These are phyloP conservation scores for Sterna hirundo DNA, from an alignment of 2,113 vertebrate species.

Conservation along the genomic window DNA sequence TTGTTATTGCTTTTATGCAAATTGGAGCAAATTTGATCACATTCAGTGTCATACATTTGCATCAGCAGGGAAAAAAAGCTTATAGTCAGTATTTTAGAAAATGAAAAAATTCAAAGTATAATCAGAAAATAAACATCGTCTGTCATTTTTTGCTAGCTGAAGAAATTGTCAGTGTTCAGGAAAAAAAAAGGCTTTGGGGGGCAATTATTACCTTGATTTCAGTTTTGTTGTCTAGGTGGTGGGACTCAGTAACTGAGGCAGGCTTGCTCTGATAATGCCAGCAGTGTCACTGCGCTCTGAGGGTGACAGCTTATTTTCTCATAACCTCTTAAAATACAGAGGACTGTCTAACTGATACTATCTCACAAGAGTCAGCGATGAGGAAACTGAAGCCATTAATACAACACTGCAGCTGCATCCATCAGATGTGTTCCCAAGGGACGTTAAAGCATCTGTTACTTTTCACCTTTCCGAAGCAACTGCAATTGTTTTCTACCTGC, in stretches of 20 bases:
- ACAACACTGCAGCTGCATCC: background rate
- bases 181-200: background rate
- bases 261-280: background rate
- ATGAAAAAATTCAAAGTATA: background rate
- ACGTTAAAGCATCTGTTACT: background rate
- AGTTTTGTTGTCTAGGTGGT: background rate
- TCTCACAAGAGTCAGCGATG: background rate
- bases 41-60: background rate
- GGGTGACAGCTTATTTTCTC: conserved; percentile 10
- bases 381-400: background rate
- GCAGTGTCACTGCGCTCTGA: background rate
- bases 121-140: background rate
- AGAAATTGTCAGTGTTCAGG: background rate
- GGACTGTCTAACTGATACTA: background rate
- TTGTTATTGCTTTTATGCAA: background rate
- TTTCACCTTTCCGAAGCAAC: conserved; percentile 19
- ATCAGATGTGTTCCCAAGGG: background rate
- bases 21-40: background rate
- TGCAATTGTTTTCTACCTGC: background rate
- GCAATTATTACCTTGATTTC: background rate
- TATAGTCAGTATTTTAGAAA: background rate
- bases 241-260: background rate
- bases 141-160: background rate
- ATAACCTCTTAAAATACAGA: background rate
- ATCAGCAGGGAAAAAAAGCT: background rate